These are phyloP conservation scores for Orthosia gothica DNA, from an alignment of 2,888 invertebrate species.

Conservation along the genomic window DNA sequence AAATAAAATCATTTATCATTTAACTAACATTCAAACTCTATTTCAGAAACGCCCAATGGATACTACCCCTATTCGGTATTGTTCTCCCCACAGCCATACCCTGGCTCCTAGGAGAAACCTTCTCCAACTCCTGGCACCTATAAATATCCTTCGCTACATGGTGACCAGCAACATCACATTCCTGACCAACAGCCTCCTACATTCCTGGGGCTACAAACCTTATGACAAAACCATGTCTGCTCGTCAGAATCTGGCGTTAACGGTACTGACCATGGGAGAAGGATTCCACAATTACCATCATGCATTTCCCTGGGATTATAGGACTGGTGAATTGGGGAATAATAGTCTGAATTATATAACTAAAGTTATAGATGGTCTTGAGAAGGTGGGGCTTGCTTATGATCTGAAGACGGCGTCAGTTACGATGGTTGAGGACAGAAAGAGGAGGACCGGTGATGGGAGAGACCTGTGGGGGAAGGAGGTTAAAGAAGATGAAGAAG, in stretches of 20 bases:
- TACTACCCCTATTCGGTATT: slow-evolving; percentile 37
- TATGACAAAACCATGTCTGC: slow-evolving; percentile 82
- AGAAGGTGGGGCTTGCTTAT: slow-evolving; percentile 67
- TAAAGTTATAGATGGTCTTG: slow-evolving; percentile 68
- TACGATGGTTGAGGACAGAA: slow-evolving; percentile 31
- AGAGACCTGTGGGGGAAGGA: slow-evolving; percentile 20
- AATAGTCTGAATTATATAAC: slow-evolving; percentile 60
- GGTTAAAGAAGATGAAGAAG: neutral
- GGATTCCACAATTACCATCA: slow-evolving; percentile 80
- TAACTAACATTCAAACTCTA: neutral
- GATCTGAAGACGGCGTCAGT: slow-evolving; percentile 61
- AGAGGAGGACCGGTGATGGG: slow-evolving; percentile 62
- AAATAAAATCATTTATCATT: too few relatives aligned
- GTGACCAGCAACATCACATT: slow-evolving; percentile 75
- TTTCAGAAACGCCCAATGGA: slow-evolving; percentile 56
- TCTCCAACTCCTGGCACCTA: slow-evolving; percentile 51
- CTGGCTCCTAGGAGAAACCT: slow-evolving; percentile 47
- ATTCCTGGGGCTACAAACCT: slow-evolving; percentile 86
- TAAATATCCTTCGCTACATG: slow-evolving; percentile 50
- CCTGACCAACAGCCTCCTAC: slow-evolving; percentile 93
- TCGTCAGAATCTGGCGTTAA: slow-evolving; percentile 64
- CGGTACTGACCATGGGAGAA: slow-evolving; percentile 70
- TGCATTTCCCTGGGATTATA: slow-evolving; percentile 76
- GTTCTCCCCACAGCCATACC: slow-evolving; percentile 51
- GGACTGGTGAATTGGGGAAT: slow-evolving; percentile 72